Base-by-base conservation (phyloP, 2,113 vertebrate genomes). In the Coryphaenoides rupestris region DNA sequence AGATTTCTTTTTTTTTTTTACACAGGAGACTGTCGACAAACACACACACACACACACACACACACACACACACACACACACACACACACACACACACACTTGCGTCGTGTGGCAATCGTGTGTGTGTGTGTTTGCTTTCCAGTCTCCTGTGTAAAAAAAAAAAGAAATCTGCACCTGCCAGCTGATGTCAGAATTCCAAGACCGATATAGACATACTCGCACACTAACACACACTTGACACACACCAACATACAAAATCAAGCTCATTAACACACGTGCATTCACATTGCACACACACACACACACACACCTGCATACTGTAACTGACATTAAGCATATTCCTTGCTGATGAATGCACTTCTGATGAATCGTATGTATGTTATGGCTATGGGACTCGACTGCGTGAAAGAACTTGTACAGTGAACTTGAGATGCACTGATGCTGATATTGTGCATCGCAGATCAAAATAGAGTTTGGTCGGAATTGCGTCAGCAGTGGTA, bases 111-210 rank as follows among this genome's bases (percentile, higher is more conserved):
- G 19, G 73, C 50, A 74, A n/a, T 73, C 58, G 46, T 79, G 70
- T 72, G 70, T 68, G n/a, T n/a, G n/a, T n/a, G n/a, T n/a, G n/a
- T n/a, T n/a, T n/a, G n/a, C n/a, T n/a, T n/a, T n/a, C n/a, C n/a
- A n/a, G n/a, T 66, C 73, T 26, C 70, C 73, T 77, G 76, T 71
- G n/a, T n/a, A n/a, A n/a, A n/a, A n/a, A n/a, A n/a, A 62, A 80
- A 78, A 81, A 77, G 50, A n/a, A n/a, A 65, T 66, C 73, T 77
- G 83, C 89, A 90, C 79, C 88, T 90, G 88, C 78, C 81, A 72
- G 72, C 73, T 28, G 62, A 81, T 77, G 84, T 89, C 86, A 59
- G 58, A 77, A 86, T 88, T 77, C 79, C 78, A 70, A 64, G 74
- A 88, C 84, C 23, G 71, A 83, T 87, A 86, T 89, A 89, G 83